Evolutionary conservation across 2,113 vertebrate genomes (phyloP).

Genomic region (Vimba vimba): DNA sequence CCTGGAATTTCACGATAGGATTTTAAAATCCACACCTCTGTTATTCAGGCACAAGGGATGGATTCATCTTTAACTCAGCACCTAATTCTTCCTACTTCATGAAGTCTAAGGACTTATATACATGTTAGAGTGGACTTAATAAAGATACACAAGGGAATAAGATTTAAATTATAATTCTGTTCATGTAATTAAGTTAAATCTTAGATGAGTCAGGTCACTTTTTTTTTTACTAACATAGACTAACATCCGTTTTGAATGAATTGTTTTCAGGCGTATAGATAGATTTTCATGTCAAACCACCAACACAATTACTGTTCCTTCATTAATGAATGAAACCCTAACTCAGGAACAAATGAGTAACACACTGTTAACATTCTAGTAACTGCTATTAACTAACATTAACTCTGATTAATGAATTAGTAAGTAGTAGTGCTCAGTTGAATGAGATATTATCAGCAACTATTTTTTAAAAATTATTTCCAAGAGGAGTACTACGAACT

Average conservation of each 20-base stretch:
- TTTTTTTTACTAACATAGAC: neutral
- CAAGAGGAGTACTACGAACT: no score
- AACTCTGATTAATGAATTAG: no score
- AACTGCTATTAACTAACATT: no score
- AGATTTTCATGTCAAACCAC: neutral
- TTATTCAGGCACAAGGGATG: slow-evolving; percentile 65
- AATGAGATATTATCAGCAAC: no score
- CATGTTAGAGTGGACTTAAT: neutral
- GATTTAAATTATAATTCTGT: neutral
- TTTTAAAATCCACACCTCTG: slow-evolving; percentile 68
- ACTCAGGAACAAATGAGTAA: no score
- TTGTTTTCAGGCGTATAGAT: neutral
- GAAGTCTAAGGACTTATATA: neutral
- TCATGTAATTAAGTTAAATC: neutral
- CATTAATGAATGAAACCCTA: no score
- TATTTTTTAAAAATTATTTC: no score
- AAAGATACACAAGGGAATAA: neutral
- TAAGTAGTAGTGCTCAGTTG: no score
- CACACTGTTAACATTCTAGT: no score
- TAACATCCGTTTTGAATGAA: neutral
- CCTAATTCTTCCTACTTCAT: neutral
- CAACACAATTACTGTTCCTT: neutral
- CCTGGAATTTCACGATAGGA: slow-evolving; percentile 67
- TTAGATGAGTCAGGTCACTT: neutral
- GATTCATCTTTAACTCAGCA: slow-evolving; percentile 57